Evolutionary conservation across 2,888 invertebrate genomes (phyloP).

Genomic region (Cephus spinipes): DNA sequence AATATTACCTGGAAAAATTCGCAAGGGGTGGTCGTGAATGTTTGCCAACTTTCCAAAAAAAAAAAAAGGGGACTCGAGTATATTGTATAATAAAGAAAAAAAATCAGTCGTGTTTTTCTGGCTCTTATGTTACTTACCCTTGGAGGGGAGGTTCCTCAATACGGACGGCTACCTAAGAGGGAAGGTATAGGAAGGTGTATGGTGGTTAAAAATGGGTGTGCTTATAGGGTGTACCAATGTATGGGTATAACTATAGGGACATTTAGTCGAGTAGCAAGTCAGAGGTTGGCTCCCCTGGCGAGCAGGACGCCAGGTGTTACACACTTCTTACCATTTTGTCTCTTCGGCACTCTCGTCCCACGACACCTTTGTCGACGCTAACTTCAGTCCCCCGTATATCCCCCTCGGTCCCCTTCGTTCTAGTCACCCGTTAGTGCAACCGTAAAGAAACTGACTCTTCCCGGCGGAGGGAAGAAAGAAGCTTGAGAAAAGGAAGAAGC

Average conservation of each 20-base stretch:
- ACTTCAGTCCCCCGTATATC: neutral
- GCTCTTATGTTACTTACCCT: neutral
- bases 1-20: neutral
- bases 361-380: constrained; percentile 5
- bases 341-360: constrained; percentile 2
- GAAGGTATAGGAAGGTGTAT: neutral
- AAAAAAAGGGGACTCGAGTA: neutral
- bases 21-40: neutral
- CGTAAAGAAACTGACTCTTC: neutral
- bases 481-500: neutral
- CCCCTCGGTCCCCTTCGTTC: neutral
- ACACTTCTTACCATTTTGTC: constrained; percentile 5
- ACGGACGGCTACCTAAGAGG: neutral
- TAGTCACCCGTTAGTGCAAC: neutral
- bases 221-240: neutral
- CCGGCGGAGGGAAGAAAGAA: neutral
- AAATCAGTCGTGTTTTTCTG: neutral
- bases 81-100: neutral
- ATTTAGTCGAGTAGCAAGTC: constrained; percentile 1
- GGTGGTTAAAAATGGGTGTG: neutral
- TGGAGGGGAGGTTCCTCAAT: neutral
- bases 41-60: neutral
- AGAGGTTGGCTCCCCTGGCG: constrained; percentile 1
- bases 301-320: constrained; percentile 4
- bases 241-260: neutral